Conservation (phyloP, 2,797 vertebrate genomes). For the Sciaenops ocellatus region DNA sequence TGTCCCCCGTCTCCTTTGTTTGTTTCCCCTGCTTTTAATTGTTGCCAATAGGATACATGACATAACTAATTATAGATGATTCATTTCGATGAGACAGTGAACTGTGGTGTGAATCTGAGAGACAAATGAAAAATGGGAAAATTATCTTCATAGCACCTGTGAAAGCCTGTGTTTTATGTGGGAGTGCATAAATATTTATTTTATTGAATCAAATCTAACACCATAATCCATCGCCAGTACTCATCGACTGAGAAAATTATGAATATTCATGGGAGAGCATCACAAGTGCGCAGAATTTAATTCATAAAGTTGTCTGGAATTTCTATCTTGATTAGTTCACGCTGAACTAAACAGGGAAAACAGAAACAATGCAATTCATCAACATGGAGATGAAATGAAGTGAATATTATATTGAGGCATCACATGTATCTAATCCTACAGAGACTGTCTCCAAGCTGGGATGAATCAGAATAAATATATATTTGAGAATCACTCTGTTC, state of each 20-base stretch:
- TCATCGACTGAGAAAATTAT: slow-evolving; percentile 46
- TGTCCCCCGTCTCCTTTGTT: slow-evolving; percentile 44
- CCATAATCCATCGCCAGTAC: slow-evolving; percentile 49
- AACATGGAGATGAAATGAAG: slow-evolving; percentile 43
- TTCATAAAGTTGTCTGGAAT: slow-evolving; percentile 59
- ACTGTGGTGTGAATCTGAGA: slow-evolving; percentile 50
- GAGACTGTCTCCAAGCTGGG: not conserved
- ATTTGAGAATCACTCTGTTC: not conserved
- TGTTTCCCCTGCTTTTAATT: slow-evolving; percentile 66
- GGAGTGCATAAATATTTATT: slow-evolving; percentile 71
- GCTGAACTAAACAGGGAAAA: slow-evolving; percentile 43
- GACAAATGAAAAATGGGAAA: slow-evolving; percentile 59
- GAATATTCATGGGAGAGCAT: slow-evolving; percentile 64
- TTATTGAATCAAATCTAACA: slow-evolving; percentile 56
- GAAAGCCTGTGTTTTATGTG: slow-evolving; percentile 53
- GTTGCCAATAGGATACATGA: slow-evolving; percentile 64
- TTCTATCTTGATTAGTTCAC: slow-evolving; percentile 64
- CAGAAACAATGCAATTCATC: slow-evolving; percentile 52
- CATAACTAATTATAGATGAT: slow-evolving; percentile 70
- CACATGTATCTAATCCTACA: slow-evolving; percentile 2
- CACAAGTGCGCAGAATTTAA: slow-evolving; percentile 44
- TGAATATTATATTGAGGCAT: not conserved
- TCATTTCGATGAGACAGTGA: slow-evolving; percentile 64
- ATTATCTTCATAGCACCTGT: slow-evolving; percentile 61
- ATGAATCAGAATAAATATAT: not conserved